Evolutionary conservation across 1,140 invertebrate species (phyloP).

Genomic region (Orius insidiosus): DNA sequence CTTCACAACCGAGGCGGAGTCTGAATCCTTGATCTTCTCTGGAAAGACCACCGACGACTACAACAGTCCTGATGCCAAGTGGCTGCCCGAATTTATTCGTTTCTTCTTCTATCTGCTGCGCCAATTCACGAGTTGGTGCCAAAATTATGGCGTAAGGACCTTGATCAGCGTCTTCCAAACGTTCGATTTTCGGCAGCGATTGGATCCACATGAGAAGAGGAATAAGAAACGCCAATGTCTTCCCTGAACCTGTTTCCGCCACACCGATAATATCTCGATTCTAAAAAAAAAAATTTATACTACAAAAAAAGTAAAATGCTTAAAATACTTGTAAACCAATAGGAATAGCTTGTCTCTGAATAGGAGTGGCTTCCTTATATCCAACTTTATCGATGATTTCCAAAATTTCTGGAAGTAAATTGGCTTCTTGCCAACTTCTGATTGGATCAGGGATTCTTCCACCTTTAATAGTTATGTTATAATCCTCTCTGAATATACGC

Average conservation of each 20-base stretch:
- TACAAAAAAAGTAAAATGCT: too few relatives aligned
- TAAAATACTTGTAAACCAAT: conserved; percentile 68
- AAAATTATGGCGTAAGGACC: conserved; percentile 99
- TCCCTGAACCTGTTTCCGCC: conserved; percentile 95
- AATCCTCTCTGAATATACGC: conserved; percentile 99
- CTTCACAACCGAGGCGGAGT: conserved; percentile 88
- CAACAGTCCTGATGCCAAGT: conserved; percentile 88
- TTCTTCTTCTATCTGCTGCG: conserved; percentile 99
- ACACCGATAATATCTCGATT: conserved; percentile 99
- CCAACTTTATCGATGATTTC: conserved; percentile 92
- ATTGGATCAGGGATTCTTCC: conserved; percentile 94
- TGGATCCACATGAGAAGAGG: conserved; percentile 97
- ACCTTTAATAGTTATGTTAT: conserved; percentile 97
- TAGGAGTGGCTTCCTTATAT: conserved; percentile 96
- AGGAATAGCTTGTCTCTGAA: conserved; percentile 97
- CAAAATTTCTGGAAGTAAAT: conserved; percentile 77
- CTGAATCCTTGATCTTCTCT: conserved; percentile 97
- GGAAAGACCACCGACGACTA: conserved; percentile 94
- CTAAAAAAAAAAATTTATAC: conserved; percentile 28
- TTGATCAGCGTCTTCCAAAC: conserved; percentile 74
- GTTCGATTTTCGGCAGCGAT: conserved; percentile 86
- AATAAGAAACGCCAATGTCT: conserved; percentile 96
- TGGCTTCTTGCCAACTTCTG: conserved; percentile 84
- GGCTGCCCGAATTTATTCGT: conserved; percentile 93
- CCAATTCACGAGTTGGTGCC: conserved; percentile 95